A percentile compares a stretch with the other conserved stretches of the same genome.
phyloP scores from a whole-genome alignment of 2,888 invertebrate species.

The Cataglyphis rosenhaueri region DNA sequence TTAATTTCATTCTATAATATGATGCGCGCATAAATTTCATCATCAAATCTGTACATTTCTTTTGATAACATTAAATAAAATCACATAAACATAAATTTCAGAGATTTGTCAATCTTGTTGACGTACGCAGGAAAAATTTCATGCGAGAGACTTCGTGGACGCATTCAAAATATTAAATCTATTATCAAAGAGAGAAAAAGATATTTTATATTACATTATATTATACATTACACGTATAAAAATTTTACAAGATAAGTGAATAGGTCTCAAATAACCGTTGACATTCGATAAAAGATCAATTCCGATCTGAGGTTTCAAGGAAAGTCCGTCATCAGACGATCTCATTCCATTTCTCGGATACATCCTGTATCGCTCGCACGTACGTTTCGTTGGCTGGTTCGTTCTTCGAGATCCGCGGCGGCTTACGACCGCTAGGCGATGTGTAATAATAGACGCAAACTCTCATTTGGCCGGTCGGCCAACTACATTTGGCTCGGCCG shows the following conservation, averaged over 20 bases:
- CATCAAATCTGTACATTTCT: background rate
- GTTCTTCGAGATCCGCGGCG: slow-evolving; percentile 45
- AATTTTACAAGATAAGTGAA: background rate
- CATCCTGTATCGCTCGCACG: slow-evolving; percentile 19
- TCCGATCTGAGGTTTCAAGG: background rate
- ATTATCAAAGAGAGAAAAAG: background rate
- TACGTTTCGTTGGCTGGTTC: background rate
- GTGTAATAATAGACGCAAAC: slow-evolving; percentile 84
- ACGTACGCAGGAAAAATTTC: background rate
- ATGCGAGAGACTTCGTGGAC: background rate
- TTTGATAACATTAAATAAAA: background rate
- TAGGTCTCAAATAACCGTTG: background rate
- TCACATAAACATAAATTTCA: background rate
- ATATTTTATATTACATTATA: background rate
- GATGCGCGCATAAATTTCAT: background rate
- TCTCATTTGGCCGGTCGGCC: slow-evolving; percentile 83
- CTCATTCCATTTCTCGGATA: background rate
- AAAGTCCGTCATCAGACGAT: background rate
- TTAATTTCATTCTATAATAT: background rate
- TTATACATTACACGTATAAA: background rate
- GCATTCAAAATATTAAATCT: background rate
- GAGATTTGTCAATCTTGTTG: background rate
- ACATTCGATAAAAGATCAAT: background rate
- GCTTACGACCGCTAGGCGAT: slow-evolving; percentile 82
- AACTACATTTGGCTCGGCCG: slow-evolving; percentile 83